Base-by-base conservation (phyloP, 2,113 vertebrate species). In the Chaetops frenatus region DNA sequence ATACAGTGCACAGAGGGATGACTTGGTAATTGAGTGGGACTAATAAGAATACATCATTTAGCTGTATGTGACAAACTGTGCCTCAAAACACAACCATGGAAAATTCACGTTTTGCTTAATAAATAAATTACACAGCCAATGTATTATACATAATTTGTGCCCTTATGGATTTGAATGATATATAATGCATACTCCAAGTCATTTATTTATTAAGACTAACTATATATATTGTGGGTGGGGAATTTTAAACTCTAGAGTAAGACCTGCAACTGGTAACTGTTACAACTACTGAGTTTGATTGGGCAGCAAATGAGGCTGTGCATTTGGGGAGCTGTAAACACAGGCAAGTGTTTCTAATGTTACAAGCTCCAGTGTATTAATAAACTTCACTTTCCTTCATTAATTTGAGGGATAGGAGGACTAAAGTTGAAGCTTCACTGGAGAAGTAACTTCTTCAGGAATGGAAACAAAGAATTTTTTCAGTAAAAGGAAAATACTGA, bases 131-230 rank as follows among this genome's bases (percentile, higher is more conserved):
- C 98, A 98, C 97, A 98, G 98, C 97, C 97, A 95, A 99, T 99
- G 98, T 98, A 98, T 99, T 98, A 99, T 99, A 98, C 98, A 99
- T 99, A 97, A 98, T 98, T 98, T 98, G 98, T 98, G 99, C 98
- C 98, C 98, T 98, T 76, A 92, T 98, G 98, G 98, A 98, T 98
- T 98, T 98, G 98, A 98, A 98, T 98, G 98, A 99, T 99, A 98
- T 98, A 99, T 99, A 99, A 99, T 98, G 98, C 98, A 98, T 97
- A 98, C 98, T 98, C 98, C 98, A 98, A 98, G 98, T 99, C 98
- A 98, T 99, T 99, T 99, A 99, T 99, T 99, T 99, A 99, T 99
- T 98, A 98, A 98, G 98, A 98, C 98, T 99, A 99, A 99, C 98
- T 98, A 97, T 98, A 98, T 97, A 96, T 97, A 96, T 96, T 96